Evolutionary conservation across 37 sponge, comb jelly and placozoan genomes (phyloP).

Genomic region (Crambe crambe): DNA sequence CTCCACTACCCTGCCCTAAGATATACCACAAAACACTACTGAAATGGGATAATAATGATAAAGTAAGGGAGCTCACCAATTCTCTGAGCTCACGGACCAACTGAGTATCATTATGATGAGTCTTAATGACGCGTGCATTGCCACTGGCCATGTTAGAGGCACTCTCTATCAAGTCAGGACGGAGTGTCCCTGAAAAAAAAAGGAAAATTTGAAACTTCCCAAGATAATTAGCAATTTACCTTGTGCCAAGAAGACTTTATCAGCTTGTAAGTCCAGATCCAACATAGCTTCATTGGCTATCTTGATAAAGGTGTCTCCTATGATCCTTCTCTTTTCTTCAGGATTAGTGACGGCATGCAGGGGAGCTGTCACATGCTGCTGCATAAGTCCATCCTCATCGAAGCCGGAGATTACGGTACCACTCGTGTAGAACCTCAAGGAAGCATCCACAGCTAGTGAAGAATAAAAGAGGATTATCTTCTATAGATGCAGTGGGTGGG

Average conservation of each 20-base stretch:
- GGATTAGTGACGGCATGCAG: constrained; percentile 69
- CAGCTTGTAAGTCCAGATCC: constrained; percentile 26
- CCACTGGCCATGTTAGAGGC: constrained; percentile 78
- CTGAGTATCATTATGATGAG: constrained; percentile 93
- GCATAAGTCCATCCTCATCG: constrained; percentile 4
- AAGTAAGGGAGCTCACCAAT: constrained; percentile 47
- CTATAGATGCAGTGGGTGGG: too few species aligned
- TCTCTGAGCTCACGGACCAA: constrained; percentile 77
- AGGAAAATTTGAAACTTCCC: not conserved
- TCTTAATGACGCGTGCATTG: constrained; percentile 89
- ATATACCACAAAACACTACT: not conserved
- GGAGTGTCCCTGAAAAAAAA: constrained; percentile 69
- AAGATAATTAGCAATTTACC: too few species aligned
- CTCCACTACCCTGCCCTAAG: constrained; percentile 77
- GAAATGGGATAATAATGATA: too few species aligned
- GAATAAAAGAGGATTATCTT: not conserved
- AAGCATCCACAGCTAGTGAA: constrained; percentile 14
- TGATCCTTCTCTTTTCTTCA: constrained; percentile 88
- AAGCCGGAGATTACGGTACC: constrained; percentile 26
- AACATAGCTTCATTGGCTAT: constrained; percentile 39
- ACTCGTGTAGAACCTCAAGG: constrained; percentile 42
- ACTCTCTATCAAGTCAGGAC: constrained; percentile 93
- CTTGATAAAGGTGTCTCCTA: constrained; percentile 89
- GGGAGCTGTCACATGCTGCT: constrained; percentile 42
- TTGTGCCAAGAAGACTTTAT: constrained; percentile 62